Evolutionary conservation across 2,888 invertebrate species (phyloP).

Genomic region (Miltochrista miniata): DNA sequence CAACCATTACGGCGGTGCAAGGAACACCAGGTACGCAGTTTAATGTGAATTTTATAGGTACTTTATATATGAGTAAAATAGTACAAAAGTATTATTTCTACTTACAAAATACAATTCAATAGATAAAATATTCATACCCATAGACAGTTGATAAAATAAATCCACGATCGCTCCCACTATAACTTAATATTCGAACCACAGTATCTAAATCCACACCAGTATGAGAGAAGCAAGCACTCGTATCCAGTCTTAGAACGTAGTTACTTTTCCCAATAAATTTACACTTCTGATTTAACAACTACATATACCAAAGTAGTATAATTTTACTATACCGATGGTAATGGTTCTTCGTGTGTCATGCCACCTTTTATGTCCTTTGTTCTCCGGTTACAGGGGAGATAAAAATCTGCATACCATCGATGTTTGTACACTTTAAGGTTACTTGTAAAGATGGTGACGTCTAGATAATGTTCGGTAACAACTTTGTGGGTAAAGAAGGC

Average conservation of each 20-base stretch:
- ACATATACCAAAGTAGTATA: conserved; percentile 23
- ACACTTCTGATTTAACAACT: conserved; percentile 23
- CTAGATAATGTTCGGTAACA: conserved; percentile 24
- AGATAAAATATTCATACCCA: no score
- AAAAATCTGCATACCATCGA: conserved; percentile 35
- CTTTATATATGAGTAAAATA: no score
- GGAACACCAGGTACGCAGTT: no score
- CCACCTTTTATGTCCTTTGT: conserved; percentile 37
- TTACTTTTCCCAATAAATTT: conserved; percentile 32
- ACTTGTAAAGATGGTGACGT: conserved; percentile 31
- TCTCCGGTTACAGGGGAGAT: conserved; percentile 36
- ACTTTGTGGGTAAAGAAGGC: conserved; percentile 14
- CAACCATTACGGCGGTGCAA: no score
- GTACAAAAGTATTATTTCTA: no score
- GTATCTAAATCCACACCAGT: background rate
- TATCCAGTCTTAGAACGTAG: no score
- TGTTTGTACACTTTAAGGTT: conserved; percentile 35
- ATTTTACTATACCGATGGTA: conserved; percentile 28
- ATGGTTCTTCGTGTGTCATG: conserved; percentile 21
- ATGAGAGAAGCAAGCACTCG: conserved; percentile 28
- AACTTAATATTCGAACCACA: conserved; percentile 35
- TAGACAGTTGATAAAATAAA: no score
- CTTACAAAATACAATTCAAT: no score
- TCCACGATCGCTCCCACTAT: no score
- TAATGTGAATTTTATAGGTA: no score